A percentile compares a stretch with the other conserved stretches of the same genome.
These are phyloP conservation scores for Phaenicophaeus curvirostris DNA, from an alignment of 2,797 vertebrate genomes.

Conservation along the genomic window DNA sequence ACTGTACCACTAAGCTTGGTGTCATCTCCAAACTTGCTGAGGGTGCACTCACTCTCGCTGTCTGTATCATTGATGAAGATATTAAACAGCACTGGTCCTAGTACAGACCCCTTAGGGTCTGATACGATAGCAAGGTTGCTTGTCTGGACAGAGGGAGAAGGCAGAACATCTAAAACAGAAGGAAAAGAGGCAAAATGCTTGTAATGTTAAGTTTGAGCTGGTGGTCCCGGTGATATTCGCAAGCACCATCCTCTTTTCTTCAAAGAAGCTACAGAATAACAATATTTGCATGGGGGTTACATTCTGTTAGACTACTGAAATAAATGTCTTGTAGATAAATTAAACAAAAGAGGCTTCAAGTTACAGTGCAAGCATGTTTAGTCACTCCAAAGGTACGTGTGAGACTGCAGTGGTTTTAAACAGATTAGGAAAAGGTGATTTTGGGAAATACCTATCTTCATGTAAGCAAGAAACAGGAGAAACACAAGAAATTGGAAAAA, in stretches of 20 bases:
- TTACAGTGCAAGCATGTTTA: neutral
- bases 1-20: too few relatives aligned
- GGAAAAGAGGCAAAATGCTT: neutral
- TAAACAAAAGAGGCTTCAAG: neutral
- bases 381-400: neutral
- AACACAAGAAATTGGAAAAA: neutral
- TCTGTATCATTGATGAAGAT: too few relatives aligned
- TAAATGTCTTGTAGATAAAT: neutral
- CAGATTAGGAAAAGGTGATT: neutral
- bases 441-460: neutral
- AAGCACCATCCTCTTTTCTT: neutral
- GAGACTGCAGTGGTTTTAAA: neutral
- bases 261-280: neutral
- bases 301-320: neutral
- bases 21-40: too few relatives aligned
- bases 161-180: neutral
- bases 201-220: neutral
- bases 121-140: neutral
- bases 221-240: neutral
- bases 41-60: too few relatives aligned
- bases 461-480: neutral
- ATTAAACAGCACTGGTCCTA: too few relatives aligned
- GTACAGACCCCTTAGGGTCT: neutral
- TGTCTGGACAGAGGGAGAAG: neutral
- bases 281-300: neutral